These are phyloP conservation scores for Charina bottae DNA, from an alignment of 2,113 vertebrate genomes.

Conservation along the genomic window DNA sequence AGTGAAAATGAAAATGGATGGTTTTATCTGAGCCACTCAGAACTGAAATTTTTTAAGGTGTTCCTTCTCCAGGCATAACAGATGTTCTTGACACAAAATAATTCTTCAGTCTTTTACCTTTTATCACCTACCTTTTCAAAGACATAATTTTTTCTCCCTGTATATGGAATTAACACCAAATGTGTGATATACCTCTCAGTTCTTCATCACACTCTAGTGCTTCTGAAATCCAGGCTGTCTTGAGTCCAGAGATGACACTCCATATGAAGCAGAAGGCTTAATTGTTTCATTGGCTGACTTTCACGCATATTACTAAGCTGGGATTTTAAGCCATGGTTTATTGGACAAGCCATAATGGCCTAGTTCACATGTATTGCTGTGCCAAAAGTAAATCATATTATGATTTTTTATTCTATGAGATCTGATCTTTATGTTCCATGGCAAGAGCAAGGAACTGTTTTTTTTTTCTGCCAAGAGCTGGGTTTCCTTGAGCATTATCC, in stretches of 20 bases:
- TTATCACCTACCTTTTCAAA: neutral
- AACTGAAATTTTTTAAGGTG: neutral
- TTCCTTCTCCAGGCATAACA: neutral
- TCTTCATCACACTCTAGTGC: neutral
- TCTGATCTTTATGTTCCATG: neutral
- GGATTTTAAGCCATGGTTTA: neutral
- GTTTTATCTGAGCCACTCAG: neutral
- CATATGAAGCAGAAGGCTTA: neutral
- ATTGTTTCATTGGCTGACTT: neutral
- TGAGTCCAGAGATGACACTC: neutral
- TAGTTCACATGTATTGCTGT: neutral
- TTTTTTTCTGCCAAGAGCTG: neutral
- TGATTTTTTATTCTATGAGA: neutral
- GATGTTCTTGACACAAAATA: neutral
- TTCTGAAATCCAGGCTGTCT: neutral
- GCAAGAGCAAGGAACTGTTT: neutral
- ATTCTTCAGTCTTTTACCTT: neutral
- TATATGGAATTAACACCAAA: neutral
- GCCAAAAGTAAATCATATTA: neutral
- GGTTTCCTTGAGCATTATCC: neutral
- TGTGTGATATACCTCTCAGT: neutral
- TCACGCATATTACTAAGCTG: neutral
- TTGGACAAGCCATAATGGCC: neutral
- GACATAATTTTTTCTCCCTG: neutral
- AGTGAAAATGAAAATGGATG: neutral